phyloP scores from a whole-genome alignment of 2,797 vertebrate genomes.

The Poecilia velifera region DNA sequence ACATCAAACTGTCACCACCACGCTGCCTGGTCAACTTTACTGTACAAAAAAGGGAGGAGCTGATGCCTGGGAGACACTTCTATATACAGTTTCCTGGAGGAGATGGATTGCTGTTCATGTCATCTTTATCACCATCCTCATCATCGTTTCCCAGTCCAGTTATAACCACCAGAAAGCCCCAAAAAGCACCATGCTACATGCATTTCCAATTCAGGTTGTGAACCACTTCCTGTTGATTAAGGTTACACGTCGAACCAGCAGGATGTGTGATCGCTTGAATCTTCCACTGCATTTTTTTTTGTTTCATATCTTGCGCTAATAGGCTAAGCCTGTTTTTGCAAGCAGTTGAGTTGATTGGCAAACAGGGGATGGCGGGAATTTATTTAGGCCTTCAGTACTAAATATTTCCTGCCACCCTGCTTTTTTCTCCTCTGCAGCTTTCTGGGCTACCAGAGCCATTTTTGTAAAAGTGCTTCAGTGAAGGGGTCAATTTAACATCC shows the following conservation, averaged over 20 bases:
- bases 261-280: conserved; percentile 31
- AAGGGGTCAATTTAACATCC: conserved; percentile 44
- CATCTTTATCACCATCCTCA: conserved; percentile 48
- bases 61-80: conserved; percentile 68
- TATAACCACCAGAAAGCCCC: conserved; percentile 64
- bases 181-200: conserved; percentile 66
- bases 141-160: conserved; percentile 62
- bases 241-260: conserved; percentile 27
- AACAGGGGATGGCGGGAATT: conserved; percentile 62
- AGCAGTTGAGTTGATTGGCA: conserved; percentile 53
- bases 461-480: conserved; percentile 55
- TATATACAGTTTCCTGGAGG: conserved; percentile 69
- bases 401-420: conserved; percentile 70
- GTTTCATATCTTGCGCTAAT: conserved; percentile 20
- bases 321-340: conserved; percentile 28
- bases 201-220: conserved; percentile 48
- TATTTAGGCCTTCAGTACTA: conserved; percentile 74
- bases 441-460: conserved; percentile 48
- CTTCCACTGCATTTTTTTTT: neutral
- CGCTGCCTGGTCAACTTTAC: conserved; percentile 76
- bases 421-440: conserved; percentile 34
- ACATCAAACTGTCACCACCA: conserved; percentile 77
- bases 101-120: conserved; percentile 63
- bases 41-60: conserved; percentile 69
- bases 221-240: conserved; percentile 40